phyloP scores from a whole-genome alignment of 2,113 vertebrate species.

The Oenanthe oenanthe region DNA sequence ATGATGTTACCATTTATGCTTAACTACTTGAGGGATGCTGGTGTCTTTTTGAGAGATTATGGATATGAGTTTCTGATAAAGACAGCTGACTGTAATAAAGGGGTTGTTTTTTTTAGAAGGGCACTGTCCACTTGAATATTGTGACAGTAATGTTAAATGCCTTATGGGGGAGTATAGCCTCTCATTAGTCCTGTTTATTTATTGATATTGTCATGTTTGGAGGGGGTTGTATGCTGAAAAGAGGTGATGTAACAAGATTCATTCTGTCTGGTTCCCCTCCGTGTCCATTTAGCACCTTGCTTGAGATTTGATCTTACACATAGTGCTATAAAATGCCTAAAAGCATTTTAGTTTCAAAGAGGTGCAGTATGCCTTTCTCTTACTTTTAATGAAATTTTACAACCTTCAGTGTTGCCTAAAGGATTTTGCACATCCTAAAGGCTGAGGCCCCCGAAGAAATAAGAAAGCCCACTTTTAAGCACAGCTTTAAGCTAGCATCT shows the following conservation, averaged over 20 bases:
- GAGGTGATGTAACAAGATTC: not conserved
- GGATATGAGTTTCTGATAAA: not conserved
- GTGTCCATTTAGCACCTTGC: not conserved
- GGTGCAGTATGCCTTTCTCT: not conserved
- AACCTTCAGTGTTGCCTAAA: not conserved
- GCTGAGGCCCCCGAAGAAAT: not conserved
- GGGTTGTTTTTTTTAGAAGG: not conserved
- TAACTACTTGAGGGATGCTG: not conserved
- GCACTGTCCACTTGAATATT: not conserved
- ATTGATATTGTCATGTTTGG: not conserved
- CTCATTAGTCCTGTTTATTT: not conserved
- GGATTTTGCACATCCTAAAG: not conserved
- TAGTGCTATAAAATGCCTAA: not conserved
- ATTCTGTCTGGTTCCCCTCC: not conserved
- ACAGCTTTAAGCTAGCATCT: not conserved
- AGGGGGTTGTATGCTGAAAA: not conserved
- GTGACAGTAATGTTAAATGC: not conserved
- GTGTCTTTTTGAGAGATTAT: not conserved
- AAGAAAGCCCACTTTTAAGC: not conserved
- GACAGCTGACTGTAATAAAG: not conserved
- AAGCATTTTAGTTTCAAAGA: not conserved
- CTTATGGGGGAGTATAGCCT: rapidly evolving
- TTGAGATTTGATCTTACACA: not conserved
- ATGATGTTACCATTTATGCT: not conserved
- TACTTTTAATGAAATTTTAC: not conserved